phyloP scores from a whole-genome alignment of 2,113 vertebrate genomes.

The Heteronetta atricapilla region DNA sequence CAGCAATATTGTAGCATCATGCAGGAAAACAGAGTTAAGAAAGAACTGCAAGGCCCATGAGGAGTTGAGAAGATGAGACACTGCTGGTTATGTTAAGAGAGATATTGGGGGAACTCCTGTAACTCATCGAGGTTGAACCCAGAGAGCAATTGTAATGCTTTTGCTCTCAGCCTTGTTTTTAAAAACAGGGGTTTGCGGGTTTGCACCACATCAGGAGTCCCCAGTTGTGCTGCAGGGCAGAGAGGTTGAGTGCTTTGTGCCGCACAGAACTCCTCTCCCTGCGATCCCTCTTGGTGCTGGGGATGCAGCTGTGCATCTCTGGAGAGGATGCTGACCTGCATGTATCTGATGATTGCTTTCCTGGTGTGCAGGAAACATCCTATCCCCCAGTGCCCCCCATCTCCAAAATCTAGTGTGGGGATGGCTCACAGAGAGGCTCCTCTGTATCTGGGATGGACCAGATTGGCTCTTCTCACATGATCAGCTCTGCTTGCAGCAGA shows the following conservation, averaged over 20 bases:
- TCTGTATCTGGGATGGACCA: background rate
- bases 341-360: background rate
- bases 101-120: background rate
- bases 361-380: background rate
- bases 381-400: background rate
- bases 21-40: background rate
- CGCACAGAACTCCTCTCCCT: background rate
- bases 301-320: background rate
- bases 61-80: background rate
- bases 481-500: background rate
- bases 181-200: background rate
- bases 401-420: background rate
- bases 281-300: accelerated
- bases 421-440: background rate
- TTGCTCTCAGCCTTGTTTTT: background rate
- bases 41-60: background rate
- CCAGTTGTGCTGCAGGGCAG: background rate
- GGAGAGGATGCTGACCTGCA: background rate
- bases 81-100: background rate
- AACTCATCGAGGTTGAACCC: background rate
- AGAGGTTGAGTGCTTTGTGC: background rate
- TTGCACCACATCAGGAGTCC: background rate
- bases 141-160: background rate
- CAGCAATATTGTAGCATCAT: background rate
- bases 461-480: conserved; percentile 5